Evolutionary conservation across 2,888 invertebrate genomes (phyloP).

Genomic region (Aleiodes alternator): DNA sequence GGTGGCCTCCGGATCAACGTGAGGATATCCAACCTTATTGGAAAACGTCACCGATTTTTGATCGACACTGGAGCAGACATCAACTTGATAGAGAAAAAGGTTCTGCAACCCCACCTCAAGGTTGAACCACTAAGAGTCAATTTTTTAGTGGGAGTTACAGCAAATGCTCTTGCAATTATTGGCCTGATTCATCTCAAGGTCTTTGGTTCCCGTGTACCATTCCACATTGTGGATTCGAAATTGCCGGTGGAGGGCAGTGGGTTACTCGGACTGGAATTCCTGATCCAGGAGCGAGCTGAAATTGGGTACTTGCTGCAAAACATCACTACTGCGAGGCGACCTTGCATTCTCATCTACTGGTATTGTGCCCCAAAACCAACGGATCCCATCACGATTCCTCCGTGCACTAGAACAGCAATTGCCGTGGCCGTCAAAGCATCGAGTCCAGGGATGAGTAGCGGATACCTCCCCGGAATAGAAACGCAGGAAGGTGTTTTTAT

Average conservation of each 20-base stretch:
- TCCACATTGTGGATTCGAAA: not conserved
- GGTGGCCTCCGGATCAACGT: not conserved
- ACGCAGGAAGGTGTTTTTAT: not conserved
- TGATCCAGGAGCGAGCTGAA: not conserved
- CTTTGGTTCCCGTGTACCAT: not conserved
- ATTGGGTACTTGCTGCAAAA: not conserved
- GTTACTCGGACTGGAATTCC: not conserved
- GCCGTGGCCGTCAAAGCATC: not conserved
- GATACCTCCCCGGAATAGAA: not conserved
- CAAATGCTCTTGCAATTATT: not conserved
- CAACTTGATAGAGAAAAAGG: not conserved
- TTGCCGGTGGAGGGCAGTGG: not conserved
- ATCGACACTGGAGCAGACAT: slow-evolving; percentile 8
- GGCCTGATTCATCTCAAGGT: not conserved
- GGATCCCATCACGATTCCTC: not conserved
- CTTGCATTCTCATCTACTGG: not conserved
- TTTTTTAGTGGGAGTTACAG: too few species aligned
- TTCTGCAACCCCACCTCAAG: too few species aligned
- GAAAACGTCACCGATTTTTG: not conserved
- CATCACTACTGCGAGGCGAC: not conserved
- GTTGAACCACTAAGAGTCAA: too few species aligned
- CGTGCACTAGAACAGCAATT: not conserved
- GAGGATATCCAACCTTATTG: not conserved
- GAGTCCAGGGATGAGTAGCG: not conserved
- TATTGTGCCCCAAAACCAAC: not conserved